Evolutionary conservation across 2,113 vertebrate genomes (phyloP).

Genomic region (Arvicanthis niloticus): DNA sequence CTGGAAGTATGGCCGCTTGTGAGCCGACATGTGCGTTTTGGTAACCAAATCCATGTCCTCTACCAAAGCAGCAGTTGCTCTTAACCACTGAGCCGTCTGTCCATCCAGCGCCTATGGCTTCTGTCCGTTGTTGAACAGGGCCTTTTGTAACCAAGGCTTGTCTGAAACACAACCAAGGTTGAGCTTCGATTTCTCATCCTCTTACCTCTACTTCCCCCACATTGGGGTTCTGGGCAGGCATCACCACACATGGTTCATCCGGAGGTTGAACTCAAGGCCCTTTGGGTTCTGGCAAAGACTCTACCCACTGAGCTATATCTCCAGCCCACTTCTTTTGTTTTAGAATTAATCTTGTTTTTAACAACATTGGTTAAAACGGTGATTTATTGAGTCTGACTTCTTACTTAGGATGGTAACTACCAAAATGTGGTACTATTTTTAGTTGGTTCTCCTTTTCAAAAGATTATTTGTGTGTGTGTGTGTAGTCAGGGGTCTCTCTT

Average conservation of each 20-base stretch:
- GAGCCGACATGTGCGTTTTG: neutral
- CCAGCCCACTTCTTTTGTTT: conserved; percentile 10
- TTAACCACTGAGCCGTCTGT: neutral
- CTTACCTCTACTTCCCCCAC: neutral
- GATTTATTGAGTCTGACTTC: neutral
- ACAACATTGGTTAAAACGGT: neutral
- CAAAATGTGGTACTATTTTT: neutral
- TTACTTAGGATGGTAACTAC: neutral
- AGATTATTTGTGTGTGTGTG: neutral
- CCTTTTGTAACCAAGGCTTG: neutral
- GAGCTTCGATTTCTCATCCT: neutral
- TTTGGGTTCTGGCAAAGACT: neutral
- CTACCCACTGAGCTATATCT: neutral
- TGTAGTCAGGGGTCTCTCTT: too few species aligned
- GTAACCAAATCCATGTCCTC: neutral
- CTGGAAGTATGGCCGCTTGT: neutral
- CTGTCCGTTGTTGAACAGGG: neutral
- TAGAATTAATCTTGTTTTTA: conserved; percentile 50
- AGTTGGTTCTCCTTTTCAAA: neutral
- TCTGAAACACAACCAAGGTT: neutral
- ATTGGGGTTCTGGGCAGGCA: neutral
- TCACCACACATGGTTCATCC: too few species aligned
- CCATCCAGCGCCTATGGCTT: too few species aligned
- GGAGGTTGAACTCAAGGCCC: neutral
- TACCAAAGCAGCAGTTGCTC: neutral